Evolutionary conservation across 2,888 invertebrate species (phyloP).

Genomic region (Marasmarcha lunaedactyla): DNA sequence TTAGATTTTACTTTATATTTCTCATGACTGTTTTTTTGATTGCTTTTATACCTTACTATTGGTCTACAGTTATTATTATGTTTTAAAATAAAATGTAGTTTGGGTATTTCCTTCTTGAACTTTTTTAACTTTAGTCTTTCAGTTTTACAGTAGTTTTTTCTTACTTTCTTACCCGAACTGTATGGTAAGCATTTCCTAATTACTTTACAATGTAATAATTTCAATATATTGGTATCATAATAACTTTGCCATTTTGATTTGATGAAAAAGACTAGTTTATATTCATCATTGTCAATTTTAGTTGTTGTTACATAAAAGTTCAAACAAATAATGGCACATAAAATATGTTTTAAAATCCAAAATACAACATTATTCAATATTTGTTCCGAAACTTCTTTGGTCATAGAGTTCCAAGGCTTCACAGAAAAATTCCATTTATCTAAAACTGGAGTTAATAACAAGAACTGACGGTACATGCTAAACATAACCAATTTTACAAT

Average conservation of each 20-base stretch:
- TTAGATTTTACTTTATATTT: constrained; percentile 46
- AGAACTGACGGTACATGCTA: constrained; percentile 50
- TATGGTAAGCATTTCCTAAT: constrained; percentile 32
- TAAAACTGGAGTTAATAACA: constrained; percentile 25
- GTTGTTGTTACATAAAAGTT: constrained; percentile 57
- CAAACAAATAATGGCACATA: constrained; percentile 44
- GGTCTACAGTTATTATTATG: constrained; percentile 42
- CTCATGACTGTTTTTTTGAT: constrained; percentile 22
- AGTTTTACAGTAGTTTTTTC: constrained; percentile 23
- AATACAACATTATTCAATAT: constrained; percentile 26
- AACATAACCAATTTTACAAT: constrained; percentile 30
- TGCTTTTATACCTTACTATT: constrained; percentile 48
- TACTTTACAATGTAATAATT: constrained; percentile 34
- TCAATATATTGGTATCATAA: constrained; percentile 42
- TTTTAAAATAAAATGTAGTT: constrained; percentile 47
- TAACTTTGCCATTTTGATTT: constrained; percentile 58
- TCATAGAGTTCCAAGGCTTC: constrained; percentile 28
- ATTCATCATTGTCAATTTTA: constrained; percentile 48
- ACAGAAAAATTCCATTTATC: constrained; percentile 37
- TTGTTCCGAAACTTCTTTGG: constrained; percentile 9
- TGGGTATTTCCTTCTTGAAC: constrained; percentile 39
- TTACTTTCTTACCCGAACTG: constrained; percentile 32
- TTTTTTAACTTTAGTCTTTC: constrained; percentile 28
- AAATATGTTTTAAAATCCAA: constrained; percentile 41
- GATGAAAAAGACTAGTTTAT: constrained; percentile 52